Evolutionary conservation across 2,797 vertebrate genomes (phyloP), one percentile per base, ranked within the genome.

Genomic region (Amblyopsis hoosieri): DNA sequence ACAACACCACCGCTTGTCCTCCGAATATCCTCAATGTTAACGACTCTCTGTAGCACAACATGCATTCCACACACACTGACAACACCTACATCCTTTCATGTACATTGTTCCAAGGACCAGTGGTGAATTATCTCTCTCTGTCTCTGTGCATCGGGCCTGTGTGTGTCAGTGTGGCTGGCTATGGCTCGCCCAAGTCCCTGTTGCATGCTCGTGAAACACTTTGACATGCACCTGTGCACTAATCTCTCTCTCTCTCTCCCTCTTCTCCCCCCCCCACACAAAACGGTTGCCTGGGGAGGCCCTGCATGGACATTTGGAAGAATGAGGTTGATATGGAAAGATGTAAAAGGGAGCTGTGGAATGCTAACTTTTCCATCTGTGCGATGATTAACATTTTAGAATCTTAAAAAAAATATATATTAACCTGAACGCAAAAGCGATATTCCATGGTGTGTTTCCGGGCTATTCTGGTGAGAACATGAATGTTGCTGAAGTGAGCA

Each of bases 241-340:
- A 3, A 12, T 55, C 10, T 65, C 3, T 15, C 12, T 67, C 46
- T 71, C 13, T 42, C 42, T 10, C 17, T 3, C 10, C 11, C 9
- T 60, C 4, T 56, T 60, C 4, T 56, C 14, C 45, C 60, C 61
- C 56, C 71, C 12, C 74, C 19, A 3, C 3, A 3, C 23, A 23
- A 23, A 23, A 23, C 19, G 23, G 23, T 37, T 37, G 33, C 33
- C 33, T 37, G 6, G 8, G 33, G 33, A 37, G 33, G 49, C 10
- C 37, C 31, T 57, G 17, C 11, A 62, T 57, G 23, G 33, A 37
- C 5, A 5, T 1, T 12, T 12, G 1, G n/a, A 54, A 31, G 4
- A 15, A 45, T 52, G 57, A 0, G 2, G 1, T 17, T n/a, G 31
- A 11, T 15, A 46, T 0, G 50, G 23, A 54, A 56, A n/a, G 7